Evolutionary conservation across 2,113 vertebrate genomes (phyloP).

Genomic region (Hiodon tergisus): DNA sequence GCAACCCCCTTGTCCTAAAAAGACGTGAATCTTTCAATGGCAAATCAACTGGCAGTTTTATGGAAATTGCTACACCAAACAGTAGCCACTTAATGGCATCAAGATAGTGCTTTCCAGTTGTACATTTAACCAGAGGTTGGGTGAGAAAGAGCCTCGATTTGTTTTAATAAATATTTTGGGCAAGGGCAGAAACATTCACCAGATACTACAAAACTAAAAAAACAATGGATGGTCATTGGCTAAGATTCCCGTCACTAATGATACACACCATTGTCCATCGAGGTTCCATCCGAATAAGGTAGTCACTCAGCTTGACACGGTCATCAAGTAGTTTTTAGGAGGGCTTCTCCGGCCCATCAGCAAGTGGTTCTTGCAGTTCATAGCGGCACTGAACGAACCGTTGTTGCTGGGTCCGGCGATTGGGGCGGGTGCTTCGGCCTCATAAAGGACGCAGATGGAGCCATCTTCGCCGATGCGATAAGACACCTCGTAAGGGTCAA

Average conservation of each 20-base stretch:
- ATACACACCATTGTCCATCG: constrained; percentile 5
- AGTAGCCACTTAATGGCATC: too few relatives aligned
- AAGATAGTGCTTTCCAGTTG: neutral
- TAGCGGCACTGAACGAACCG: neutral
- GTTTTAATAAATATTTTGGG: constrained; percentile 5
- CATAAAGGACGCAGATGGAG: constrained; percentile 73
- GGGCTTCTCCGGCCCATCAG: constrained; percentile 65
- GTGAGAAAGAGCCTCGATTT: neutral
- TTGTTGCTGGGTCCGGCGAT: neutral
- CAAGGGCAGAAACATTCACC: neutral
- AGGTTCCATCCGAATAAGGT: neutral
- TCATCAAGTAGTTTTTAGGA: constrained; percentile 76
- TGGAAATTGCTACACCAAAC: too few relatives aligned
- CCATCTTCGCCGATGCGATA: constrained; percentile 79
- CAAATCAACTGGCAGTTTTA: too few relatives aligned
- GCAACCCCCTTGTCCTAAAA: too few relatives aligned
- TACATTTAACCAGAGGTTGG: neutral
- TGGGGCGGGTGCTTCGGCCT: constrained; percentile 38
- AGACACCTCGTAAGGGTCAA: constrained; percentile 75
- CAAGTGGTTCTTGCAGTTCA: constrained; percentile 68
- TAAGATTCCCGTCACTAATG: neutral
- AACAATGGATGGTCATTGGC: neutral
- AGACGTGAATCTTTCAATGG: too few relatives aligned
- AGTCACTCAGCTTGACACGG: constrained; percentile 67
- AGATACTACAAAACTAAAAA: neutral